Percentiles rank a stretch among this genome's conserved stretches.
phyloP scores from a whole-genome alignment of 1,140 invertebrate genomes.

The Drosophila suzukii region DNA sequence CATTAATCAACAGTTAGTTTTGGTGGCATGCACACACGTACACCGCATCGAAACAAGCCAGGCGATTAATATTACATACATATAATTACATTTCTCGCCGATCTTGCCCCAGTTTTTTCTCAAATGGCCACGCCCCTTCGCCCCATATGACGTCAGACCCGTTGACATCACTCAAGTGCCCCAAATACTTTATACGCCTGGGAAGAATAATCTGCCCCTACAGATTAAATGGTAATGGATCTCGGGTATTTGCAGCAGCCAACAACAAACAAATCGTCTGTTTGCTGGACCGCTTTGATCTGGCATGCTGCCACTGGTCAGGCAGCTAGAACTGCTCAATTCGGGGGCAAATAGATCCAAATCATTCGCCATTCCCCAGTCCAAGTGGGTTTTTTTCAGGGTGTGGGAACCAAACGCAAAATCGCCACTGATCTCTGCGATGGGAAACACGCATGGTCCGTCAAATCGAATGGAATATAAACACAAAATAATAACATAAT shows the following conservation, averaged over 20 bases:
- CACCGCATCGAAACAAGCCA: slow-evolving; percentile 14
- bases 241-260: slow-evolving; percentile 9
- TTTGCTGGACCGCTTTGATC: slow-evolving; percentile 55
- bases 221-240: slow-evolving; percentile 42
- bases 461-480: slow-evolving; percentile 64
- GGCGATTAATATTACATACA: slow-evolving; percentile 55
- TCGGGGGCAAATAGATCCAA: slow-evolving; percentile 19
- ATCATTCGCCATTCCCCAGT: slow-evolving; percentile 10
- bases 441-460: slow-evolving; percentile 48
- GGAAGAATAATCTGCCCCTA: background rate
- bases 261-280: slow-evolving; percentile 56
- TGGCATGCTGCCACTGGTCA: slow-evolving; percentile 57
- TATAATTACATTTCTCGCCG: slow-evolving; percentile 52
- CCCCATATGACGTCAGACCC: slow-evolving; percentile 51
- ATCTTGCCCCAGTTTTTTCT: slow-evolving; percentile 65
- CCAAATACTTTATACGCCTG: background rate
- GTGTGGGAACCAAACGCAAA: slow-evolving; percentile 16
- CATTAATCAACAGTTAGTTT: slow-evolving; percentile 60
- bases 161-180: slow-evolving; percentile 60
- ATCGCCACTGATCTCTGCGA: slow-evolving; percentile 42
- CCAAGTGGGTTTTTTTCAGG: slow-evolving; percentile 24
- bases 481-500: slow-evolving; percentile 78
- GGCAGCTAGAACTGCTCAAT: slow-evolving; percentile 43
- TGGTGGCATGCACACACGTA: slow-evolving; percentile 37
- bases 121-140: background rate